Evolutionary conservation across 2,797 vertebrate genomes (phyloP).

Genomic region (Crocodylus rhombifer): DNA sequence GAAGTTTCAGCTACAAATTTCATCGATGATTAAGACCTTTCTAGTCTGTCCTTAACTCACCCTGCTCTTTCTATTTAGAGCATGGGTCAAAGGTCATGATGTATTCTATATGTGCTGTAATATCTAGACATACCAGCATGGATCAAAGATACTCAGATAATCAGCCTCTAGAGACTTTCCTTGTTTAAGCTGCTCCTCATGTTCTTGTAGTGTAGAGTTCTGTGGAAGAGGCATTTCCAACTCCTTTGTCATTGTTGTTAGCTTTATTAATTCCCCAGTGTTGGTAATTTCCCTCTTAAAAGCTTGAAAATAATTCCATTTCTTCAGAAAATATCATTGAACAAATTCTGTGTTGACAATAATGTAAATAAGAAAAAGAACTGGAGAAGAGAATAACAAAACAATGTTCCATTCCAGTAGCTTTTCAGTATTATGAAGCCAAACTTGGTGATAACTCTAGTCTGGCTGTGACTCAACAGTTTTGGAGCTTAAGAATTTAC

Average conservation of each 20-base stretch:
- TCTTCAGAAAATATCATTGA: not conserved
- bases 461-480: not conserved
- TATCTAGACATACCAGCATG: not conserved
- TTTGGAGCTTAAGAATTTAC: not conserved
- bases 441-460: not conserved
- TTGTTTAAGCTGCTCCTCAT: not conserved
- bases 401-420: not conserved
- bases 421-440: not conserved
- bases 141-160: conserved; percentile 14
- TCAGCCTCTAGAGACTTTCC: conserved; percentile 8
- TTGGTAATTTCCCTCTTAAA: not conserved
- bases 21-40: conserved; percentile 49
- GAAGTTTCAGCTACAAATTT: conserved; percentile 59
- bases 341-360: not conserved
- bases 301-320: not conserved
- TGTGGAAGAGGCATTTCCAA: not conserved
- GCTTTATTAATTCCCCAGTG: not conserved
- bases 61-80: conserved; percentile 25
- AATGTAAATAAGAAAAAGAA: fast-evolving
- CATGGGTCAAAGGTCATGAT: conserved; percentile 14
- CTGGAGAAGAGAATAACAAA: not conserved
- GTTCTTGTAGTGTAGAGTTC: not conserved
- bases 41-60: conserved; percentile 55
- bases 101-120: not conserved
- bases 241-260: not conserved